Evolutionary conservation across 2,888 invertebrate genomes (phyloP), one percentile per base, ranked within the genome.

Genomic region (Morpho deidamia): DNA sequence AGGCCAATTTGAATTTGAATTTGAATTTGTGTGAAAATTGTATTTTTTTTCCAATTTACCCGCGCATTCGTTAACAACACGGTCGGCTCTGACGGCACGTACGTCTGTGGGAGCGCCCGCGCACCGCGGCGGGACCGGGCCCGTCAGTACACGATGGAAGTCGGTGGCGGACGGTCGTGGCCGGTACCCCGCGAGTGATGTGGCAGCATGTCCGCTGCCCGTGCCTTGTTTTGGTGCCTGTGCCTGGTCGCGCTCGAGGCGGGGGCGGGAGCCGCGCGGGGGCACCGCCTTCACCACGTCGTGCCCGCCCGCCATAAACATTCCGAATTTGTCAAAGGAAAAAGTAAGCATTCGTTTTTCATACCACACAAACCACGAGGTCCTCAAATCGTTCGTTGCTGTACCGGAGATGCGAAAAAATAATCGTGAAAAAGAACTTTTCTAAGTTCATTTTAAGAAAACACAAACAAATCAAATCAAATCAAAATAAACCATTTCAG

Each of bases 291-390:
- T 55, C 77, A 83, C 66, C 82, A 78, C 71, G 66, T 72, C 64
- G 74, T 78, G 57, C 71, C 76, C 63, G 69, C 78, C 58, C 74
- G 81, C 52, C 80, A 84, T 67, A 82, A 83, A 67, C 82, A 90
- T 69, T 93, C 93, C 67, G 94, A 94, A 78, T 94, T 94, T 78
- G 94, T 94, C 78, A 94, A 94, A 83, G 94, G 94, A 80, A 94
- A 94, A 85, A 94, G 94, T 94, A 92, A 94, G 94, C 93, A 37
- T n/a, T n/a, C 37, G 5, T 1, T 37, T 1, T n/a, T n/a, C n/a
- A n/a, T n/a, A n/a, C n/a, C n/a, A n/a, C n/a, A n/a, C n/a, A n/a
- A n/a, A n/a, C n/a, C n/a, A n/a, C n/a, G n/a, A n/a, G n/a, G n/a
- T n/a, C n/a, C n/a, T n/a, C n/a, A n/a, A n/a, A n/a, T n/a, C n/a